These are phyloP conservation scores for Hirtodrosophila alboralis DNA, from an alignment of 2,888 invertebrate genomes.

Conservation along the genomic window DNA sequence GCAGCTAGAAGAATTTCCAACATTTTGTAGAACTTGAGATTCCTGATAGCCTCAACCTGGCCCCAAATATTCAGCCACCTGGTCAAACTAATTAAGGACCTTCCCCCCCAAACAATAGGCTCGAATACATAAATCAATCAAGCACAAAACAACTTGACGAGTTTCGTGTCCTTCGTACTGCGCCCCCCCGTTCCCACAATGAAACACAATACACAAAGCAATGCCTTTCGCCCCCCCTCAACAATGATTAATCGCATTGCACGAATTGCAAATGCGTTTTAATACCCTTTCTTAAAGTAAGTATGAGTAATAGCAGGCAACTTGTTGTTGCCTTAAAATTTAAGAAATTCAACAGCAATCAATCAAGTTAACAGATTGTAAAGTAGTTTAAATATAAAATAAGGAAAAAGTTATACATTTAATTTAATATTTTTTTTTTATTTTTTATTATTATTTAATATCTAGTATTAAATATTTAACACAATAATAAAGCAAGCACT, in stretches of 20 bases:
- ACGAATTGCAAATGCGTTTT: slow-evolving; percentile 47
- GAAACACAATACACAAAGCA: too few relatives aligned
- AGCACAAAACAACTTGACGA: slow-evolving; percentile 74
- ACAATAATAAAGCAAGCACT: too few relatives aligned
- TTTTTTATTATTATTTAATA: too few relatives aligned
- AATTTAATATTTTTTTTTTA: too few relatives aligned
- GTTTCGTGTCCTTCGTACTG: slow-evolving; percentile 60
- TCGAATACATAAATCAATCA: slow-evolving; percentile 73
- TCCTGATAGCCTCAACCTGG: slow-evolving; percentile 1
- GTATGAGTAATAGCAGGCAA: slow-evolving; percentile 24
- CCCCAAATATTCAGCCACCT: slow-evolving; percentile 54
- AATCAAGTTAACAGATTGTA: not conserved
- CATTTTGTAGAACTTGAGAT: not conserved
- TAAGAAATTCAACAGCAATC: slow-evolving; percentile 4
- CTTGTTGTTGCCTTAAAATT: slow-evolving; percentile 2
- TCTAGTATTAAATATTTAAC: too few relatives aligned
- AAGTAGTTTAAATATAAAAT: not conserved
- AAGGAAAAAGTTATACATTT: too few relatives aligned
- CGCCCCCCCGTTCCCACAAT: slow-evolving; percentile 2
- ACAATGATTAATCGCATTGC: slow-evolving; percentile 72
- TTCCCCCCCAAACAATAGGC: slow-evolving; percentile 62
- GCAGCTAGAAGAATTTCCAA: slow-evolving; percentile 19
- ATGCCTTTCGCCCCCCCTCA: slow-evolving; percentile 4
- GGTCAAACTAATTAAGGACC: slow-evolving; percentile 77
- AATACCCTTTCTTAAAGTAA: slow-evolving; percentile 54